Conservation (phyloP, 2,888 invertebrate genomes). For the Cynaeus angustus region DNA sequence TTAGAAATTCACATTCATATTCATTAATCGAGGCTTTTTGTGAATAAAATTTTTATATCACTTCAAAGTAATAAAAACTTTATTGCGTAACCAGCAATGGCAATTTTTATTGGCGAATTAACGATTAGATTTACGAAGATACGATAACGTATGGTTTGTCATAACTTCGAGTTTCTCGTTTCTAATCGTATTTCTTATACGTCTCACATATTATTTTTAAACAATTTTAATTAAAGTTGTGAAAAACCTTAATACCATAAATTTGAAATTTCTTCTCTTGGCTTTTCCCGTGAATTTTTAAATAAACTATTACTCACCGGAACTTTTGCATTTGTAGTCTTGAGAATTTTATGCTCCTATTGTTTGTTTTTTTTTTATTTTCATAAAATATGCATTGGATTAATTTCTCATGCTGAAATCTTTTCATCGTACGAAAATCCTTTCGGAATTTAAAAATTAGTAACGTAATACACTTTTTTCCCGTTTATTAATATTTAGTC, state of each 20-base stretch:
- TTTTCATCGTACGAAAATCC: conserved; percentile 30
- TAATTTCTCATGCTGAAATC: conserved; percentile 29
- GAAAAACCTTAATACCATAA: too few species aligned
- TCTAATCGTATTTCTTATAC: neutral
- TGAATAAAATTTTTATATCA: conserved; percentile 14
- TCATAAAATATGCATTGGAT: conserved; percentile 39
- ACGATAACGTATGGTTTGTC: neutral
- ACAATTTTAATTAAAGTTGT: neutral
- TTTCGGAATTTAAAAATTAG: conserved; percentile 22
- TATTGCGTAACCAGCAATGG: conserved; percentile 24
- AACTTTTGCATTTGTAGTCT: neutral
- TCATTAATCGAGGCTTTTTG: neutral
- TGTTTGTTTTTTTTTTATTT: neutral
- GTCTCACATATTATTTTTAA: neutral
- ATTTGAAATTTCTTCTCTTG: too few species aligned
- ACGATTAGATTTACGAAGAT: conserved; percentile 7
- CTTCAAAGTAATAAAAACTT: conserved; percentile 22
- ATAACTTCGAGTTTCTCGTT: too few species aligned
- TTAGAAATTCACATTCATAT: conserved; percentile 11
- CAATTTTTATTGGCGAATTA: conserved; percentile 21
- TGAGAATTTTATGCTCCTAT: conserved; percentile 2
- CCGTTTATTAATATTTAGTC: conserved; percentile 31
- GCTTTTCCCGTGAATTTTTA: too few species aligned
- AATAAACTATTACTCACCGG: too few species aligned
- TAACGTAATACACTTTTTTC: conserved; percentile 24